Evolutionary conservation across 2,888 invertebrate genomes (phyloP).

Genomic region (Zhuqinia jingwanae): DNA sequence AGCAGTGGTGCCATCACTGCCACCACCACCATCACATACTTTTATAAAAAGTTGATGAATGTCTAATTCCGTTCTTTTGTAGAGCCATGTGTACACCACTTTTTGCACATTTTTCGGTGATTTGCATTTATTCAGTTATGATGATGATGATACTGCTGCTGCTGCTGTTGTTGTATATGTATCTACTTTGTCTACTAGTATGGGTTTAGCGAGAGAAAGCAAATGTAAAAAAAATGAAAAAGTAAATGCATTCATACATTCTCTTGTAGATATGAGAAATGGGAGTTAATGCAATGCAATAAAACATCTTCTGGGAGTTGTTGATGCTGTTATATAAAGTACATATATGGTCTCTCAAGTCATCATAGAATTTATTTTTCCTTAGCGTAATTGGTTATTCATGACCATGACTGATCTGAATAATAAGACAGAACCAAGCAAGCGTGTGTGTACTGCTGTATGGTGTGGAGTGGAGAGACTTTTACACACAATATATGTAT

Average conservation of each 20-base stretch:
- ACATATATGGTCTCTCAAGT: background rate
- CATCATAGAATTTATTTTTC: conserved; percentile 29
- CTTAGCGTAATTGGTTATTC: conserved; percentile 54
- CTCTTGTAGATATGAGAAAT: no score
- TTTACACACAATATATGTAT: no score
- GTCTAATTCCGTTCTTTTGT: conserved; percentile 25
- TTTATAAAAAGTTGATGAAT: conserved; percentile 41
- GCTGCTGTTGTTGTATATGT: no score
- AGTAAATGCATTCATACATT: no score
- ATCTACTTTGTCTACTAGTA: no score
- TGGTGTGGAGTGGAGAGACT: background rate
- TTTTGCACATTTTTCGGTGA: background rate
- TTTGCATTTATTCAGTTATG: background rate
- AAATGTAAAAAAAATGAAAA: no score
- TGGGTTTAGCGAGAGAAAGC: no score
- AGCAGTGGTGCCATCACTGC: background rate
- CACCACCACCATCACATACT: background rate
- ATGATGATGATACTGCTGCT: no score
- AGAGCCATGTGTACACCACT: no score
- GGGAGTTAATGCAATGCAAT: no score
- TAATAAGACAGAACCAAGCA: background rate
- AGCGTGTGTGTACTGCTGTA: no score
- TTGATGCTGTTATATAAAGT: background rate
- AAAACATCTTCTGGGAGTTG: conserved; percentile 31
- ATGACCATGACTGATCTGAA: conserved; percentile 24